Evolutionary conservation across 1,140 invertebrate genomes (phyloP).

Genomic region (Goniozus legneri): DNA sequence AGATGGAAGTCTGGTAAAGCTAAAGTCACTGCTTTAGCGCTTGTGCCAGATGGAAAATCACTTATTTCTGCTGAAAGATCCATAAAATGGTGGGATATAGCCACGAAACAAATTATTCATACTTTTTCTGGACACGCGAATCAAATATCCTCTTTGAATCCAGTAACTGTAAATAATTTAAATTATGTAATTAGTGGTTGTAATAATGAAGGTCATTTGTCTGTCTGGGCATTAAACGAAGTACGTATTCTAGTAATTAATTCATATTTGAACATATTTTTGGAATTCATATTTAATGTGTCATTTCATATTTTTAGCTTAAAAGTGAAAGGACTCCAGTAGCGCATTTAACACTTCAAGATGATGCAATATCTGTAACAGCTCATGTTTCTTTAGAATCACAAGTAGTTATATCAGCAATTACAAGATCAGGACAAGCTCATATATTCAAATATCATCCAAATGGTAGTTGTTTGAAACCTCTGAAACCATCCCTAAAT

Average conservation of each 20-base stretch:
- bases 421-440: slow-evolving; percentile 70
- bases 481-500: slow-evolving; percentile 68
- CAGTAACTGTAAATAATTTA: slow-evolving; percentile 43
- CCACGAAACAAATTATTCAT: slow-evolving; percentile 58
- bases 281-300: slow-evolving; percentile 7
- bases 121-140: slow-evolving; percentile 67
- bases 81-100: slow-evolving; percentile 66
- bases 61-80: slow-evolving; percentile 63
- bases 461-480: slow-evolving; percentile 70
- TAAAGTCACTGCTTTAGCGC: slow-evolving; percentile 64
- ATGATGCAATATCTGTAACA: slow-evolving; percentile 44
- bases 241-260: slow-evolving; percentile 26
- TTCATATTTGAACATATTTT: not conserved
- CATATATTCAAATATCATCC: slow-evolving; percentile 73
- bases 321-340: slow-evolving; percentile 48
- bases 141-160: slow-evolving; percentile 58
- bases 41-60: slow-evolving; percentile 60
- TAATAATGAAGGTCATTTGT: slow-evolving; percentile 57
- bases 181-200: slow-evolving; percentile 64
- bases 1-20: slow-evolving; percentile 66
- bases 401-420: slow-evolving; percentile 47
- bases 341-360: slow-evolving; percentile 47
- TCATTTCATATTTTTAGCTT: slow-evolving; percentile 26
- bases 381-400: slow-evolving; percentile 28
- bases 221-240: slow-evolving; percentile 60